Evolutionary conservation across 1,140 invertebrate species (phyloP), one percentile per base, ranked within the genome.

Genomic region (Nephila pilipes): DNA sequence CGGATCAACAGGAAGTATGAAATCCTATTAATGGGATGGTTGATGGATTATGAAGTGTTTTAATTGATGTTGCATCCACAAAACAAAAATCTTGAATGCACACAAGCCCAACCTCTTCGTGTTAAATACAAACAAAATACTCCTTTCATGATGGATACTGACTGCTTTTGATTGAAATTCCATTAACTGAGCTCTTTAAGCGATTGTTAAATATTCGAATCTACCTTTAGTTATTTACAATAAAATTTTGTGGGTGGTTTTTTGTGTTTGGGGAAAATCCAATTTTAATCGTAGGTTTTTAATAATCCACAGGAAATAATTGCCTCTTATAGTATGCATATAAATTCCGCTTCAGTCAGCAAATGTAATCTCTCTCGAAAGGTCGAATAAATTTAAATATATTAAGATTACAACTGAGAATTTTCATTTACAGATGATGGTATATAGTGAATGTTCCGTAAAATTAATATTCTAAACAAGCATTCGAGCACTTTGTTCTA

Each of bases 111-210:
- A 29, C 22, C 63, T 65, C n/a, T 5, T 14, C 12, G 46, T 65
- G 20, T 18, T 16, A 16, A 80, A 1, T 46, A 20, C 38, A 32
- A 18, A 80, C 14, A 80, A 32, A 80, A 25, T 29, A 80, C 4
- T 22, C 14, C 29, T 80, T 32, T 38, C 38, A 79, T 20, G 75
- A 80, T 38, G 25, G 63, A 46, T 80, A 29, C 36, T 38, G 38
- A 80, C 29, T 20, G 75, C 20, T 5, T n/a, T 80, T 80, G 38
- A 80, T 80, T 36, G 75, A 38, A 80, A 80, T 80, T 65, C 25
- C 63, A 65, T 65, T 65, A 65, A 65, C 2, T n/a, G 10, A 65
- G 25, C 25, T 0, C 2, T 65, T 65, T 25, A n/a, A 65, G 25
- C n/a, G 25, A 65, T 65, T 65, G 25, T 14, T 14, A 65, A 65